Percentiles rank a stretch among this genome's conserved stretches.
Evolutionary conservation across 1,140 invertebrate genomes (phyloP).

Genomic region (Caerostris extrusa): DNA sequence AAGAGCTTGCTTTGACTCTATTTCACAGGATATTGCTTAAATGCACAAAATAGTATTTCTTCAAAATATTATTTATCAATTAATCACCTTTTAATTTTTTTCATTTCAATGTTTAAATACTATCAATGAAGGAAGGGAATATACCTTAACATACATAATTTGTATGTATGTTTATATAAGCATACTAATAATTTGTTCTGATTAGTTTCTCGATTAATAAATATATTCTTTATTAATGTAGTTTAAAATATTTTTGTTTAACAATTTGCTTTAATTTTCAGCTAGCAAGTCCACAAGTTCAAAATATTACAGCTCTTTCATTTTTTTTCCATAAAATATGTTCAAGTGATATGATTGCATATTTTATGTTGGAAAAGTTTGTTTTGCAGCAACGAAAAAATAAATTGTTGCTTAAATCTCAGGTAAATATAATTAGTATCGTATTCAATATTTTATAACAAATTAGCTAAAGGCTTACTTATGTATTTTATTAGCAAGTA

Average conservation of each 20-base stretch:
- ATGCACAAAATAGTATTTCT: too few relatives aligned
- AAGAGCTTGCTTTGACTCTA: too few relatives aligned
- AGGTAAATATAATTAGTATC: constrained; percentile 84
- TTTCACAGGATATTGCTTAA: too few relatives aligned
- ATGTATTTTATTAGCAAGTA: neutral
- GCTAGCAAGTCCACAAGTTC: constrained; percentile 31
- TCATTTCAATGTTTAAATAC: too few relatives aligned
- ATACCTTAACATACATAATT: too few relatives aligned
- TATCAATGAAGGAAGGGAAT: neutral
- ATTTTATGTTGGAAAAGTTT: constrained; percentile 89
- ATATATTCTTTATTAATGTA: too few relatives aligned
- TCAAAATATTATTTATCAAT: too few relatives aligned
- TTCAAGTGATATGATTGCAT: constrained; percentile 88
- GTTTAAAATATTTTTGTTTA: too few relatives aligned
- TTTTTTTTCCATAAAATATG: constrained; percentile 87
- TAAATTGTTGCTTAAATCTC: constrained; percentile 80
- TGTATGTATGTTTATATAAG: too few relatives aligned
- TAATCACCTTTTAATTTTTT: too few relatives aligned
- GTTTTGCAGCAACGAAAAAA: constrained; percentile 85
- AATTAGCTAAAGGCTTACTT: neutral
- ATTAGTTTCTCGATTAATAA: too few relatives aligned
- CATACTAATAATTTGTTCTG: too few relatives aligned
- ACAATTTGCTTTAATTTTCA: neutral
- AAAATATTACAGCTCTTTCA: constrained; percentile 84
- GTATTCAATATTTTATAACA: constrained; percentile 80